Conservation (phyloP, 2,888 invertebrate species). For the Thecophora atra region DNA sequence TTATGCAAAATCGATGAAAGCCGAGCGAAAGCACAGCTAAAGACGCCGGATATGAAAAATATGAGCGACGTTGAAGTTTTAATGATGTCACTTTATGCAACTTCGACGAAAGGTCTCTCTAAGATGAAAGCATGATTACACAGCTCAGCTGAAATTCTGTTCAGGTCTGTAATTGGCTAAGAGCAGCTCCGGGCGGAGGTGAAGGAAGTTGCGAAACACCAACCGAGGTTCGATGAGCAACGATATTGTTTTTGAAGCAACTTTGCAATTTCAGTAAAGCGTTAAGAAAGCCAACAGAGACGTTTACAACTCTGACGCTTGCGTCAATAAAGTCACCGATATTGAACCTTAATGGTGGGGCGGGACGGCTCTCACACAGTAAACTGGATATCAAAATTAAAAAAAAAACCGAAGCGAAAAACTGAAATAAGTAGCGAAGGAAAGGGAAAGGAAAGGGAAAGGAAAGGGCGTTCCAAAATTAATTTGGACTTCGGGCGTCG, state of each 20-base stretch:
- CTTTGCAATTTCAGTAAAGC: slow-evolving; percentile 5
- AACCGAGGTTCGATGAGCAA: background rate
- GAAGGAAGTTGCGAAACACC: background rate
- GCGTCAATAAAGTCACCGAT: slow-evolving; percentile 12
- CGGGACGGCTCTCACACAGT: slow-evolving; percentile 6
- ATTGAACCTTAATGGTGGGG: slow-evolving; percentile 3
- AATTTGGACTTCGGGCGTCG: slow-evolving; percentile 43
- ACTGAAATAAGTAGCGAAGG: background rate
- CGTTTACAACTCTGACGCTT: background rate
- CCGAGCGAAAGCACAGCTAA: background rate
- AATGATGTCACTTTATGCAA: slow-evolving; percentile 16
- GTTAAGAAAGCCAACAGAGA: slow-evolving; percentile 5
- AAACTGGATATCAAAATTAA: slow-evolving; percentile 10
- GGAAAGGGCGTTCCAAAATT: slow-evolving; percentile 35
- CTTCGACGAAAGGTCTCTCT: background rate
- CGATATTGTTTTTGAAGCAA: background rate
- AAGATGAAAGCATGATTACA: no score
- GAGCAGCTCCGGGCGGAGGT: background rate
- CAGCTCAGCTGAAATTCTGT: no score
- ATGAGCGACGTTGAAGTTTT: slow-evolving; percentile 15
- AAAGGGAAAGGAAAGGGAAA: background rate
- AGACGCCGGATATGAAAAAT: background rate
- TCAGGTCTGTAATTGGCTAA: no score
- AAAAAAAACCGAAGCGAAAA: background rate
- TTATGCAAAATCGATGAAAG: slow-evolving; percentile 56